Percentiles rank a stretch among this genome's conserved stretches.
Conservation (phyloP, 2,113 vertebrate genomes). For the Indri indri region DNA sequence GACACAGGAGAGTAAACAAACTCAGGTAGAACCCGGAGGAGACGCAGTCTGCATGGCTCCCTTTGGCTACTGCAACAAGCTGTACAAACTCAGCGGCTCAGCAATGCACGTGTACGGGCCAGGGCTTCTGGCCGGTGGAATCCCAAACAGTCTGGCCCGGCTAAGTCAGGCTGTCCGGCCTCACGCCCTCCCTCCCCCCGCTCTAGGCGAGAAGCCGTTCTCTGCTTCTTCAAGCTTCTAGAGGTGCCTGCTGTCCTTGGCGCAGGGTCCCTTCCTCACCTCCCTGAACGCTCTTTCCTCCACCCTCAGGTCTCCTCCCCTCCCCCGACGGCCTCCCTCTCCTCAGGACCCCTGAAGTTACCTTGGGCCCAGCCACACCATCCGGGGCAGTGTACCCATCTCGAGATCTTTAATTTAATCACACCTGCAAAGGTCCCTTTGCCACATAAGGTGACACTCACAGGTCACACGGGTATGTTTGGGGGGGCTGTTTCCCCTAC, state of each 20-base stretch:
- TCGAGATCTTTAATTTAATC: neutral
- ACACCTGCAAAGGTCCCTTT: neutral
- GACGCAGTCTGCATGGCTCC: too few species aligned
- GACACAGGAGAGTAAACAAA: neutral
- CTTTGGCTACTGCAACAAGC: neutral
- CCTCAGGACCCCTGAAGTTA: neutral
- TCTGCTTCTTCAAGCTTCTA: neutral
- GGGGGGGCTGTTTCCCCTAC: neutral
- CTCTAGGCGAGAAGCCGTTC: neutral
- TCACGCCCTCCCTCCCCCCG: too few species aligned
- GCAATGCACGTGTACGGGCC: too few species aligned
- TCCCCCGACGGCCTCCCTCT: neutral
- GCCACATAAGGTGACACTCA: neutral
- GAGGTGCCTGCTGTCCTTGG: neutral
- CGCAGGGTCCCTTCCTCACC: rapidly evolving
- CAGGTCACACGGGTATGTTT: neutral
- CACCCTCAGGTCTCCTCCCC: rapidly evolving
- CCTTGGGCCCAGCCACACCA: neutral
- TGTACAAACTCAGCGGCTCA: neutral
- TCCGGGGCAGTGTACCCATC: neutral
- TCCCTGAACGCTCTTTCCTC: neutral
- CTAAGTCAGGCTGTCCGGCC: neutral
- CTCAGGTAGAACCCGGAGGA: neutral
- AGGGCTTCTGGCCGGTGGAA: neutral
- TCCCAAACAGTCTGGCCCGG: too few species aligned